A percentile compares a stretch with the other conserved stretches of the same genome.
These are phyloP conservation scores for Ruditapes philippinarum DNA, from an alignment of 1,140 invertebrate genomes.

Conservation along the genomic window DNA sequence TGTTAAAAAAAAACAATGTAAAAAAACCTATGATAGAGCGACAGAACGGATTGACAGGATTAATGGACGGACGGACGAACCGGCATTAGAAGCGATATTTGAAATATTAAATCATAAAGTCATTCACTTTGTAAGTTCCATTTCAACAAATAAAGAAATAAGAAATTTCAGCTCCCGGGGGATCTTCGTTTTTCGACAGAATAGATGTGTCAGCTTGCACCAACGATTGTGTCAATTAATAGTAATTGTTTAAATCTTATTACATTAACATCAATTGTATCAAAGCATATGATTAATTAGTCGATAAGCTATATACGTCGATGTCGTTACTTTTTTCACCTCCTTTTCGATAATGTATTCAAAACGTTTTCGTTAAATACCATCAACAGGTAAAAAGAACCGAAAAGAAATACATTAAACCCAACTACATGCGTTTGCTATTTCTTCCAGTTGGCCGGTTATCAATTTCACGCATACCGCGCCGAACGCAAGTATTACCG, in stretches of 20 bases:
- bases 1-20: no score
- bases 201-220: not conserved
- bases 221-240: no score
- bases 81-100: no score
- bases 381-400: conserved; percentile 11
- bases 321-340: not conserved
- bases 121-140: no score
- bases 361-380: not conserved
- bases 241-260: not conserved
- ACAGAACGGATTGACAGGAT: no score
- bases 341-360: not conserved
- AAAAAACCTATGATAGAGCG: no score
- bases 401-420: not conserved
- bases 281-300: not conserved
- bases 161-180: no score
- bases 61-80: no score
- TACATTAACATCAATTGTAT: not conserved
- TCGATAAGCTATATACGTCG: not conserved
- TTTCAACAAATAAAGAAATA: no score
- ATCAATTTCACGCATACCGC: conserved; percentile 30
- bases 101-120: no score
- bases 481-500: not conserved
- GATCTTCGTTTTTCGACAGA: no score
- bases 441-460: conserved; percentile 22
- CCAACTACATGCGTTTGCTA: conserved; percentile 15